Evolutionary conservation across 2,113 vertebrate species (phyloP), one percentile per base, ranked within the genome.

Genomic region (Dipodomys stephensi): DNA sequence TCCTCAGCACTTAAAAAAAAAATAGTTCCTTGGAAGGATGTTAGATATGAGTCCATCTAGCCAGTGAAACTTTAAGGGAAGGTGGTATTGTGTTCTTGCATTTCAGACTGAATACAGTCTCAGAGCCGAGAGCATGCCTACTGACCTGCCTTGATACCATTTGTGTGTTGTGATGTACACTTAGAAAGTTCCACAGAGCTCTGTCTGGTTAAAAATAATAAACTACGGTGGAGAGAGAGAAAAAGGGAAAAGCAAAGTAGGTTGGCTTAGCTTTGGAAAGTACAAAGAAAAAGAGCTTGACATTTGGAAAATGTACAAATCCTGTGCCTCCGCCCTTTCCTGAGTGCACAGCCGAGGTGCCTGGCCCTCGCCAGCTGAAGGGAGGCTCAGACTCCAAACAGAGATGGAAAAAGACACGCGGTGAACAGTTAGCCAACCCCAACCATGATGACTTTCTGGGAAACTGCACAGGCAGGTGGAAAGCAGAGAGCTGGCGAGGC

Each of bases 161-260:
- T 3, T 76, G 28, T 28, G 46, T 1, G 15, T n/a, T 22, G 9
- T 0, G 22, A 73, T 0, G 0, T 49, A 15, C 4, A 22, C 15
- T 20, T 30, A 32, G 19, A 74, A 15, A 28, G 16, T 12, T 46
- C n/a, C 2, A 44, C 27, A 44, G 71, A 46, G 39, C 23, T 73
- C 35, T 57, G 64, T 73, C 13, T 67, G 46, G 16, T 7, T 53
- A 68, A 44, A 92, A 6, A 65, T 1, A 69, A 27, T 62, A 76
- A 69, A 49, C 46, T 35, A 60, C 6, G 22, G 62, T 19, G 53
- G 35, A 89, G 53, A 44, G 60, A 73, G 67, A 64, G 28, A 7
- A 25, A 39, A 27, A 0, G 23, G 23, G 44, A 73, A 88, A 65
- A 78, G 35, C 15, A 84, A 79, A 60, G 49, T 4, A 25, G 62